Base-by-base conservation (phyloP, 2,888 invertebrate genomes). In the Auanema freiburgensis region DNA sequence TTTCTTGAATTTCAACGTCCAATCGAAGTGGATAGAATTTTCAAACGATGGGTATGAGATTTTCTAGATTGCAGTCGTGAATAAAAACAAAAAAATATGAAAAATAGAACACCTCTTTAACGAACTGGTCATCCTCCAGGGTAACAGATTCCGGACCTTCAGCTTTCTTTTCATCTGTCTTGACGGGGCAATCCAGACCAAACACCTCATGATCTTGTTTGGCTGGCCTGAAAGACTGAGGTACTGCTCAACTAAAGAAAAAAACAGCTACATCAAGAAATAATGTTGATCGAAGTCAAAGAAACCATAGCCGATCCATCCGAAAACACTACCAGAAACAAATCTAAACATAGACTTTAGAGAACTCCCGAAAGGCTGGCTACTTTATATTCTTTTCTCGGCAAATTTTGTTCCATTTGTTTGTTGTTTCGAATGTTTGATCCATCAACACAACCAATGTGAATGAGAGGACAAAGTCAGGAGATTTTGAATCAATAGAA, bases 221-320 rank as follows among this genome's bases (percentile, higher is more conserved):
- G 8, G n/a, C n/a, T 5, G 18, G 18, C 24, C 53, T 52, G 18
- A n/a, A 51, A 11, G 10, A 11, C 51, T 11, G 11, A 18, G 11
- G 12, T 14, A 51, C 18, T 12, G 18, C 12, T 51, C 11, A 18
- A 51, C 11, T 43, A 43, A 14, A 43, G 43, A 43, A 43, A 12
- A 11, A 43, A 43, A 12, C 23, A 56, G 18, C 18, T 52, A 72
- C 91, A 90, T 90, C 55, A 88, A 89, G 85, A 88, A 92, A 74
- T 90, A 89, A 82, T 89, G 89, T 53, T 67, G 67, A 58, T 91
- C 89, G 53, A 96, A 88, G 86, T 97, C 95, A 14, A 91, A 89
- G 84, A 95, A 92, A 83, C 91, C 90, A 85, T 90, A 96, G 0
- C 95, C 96, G 85, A 91, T 91, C 87, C 90, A 90, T 50, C 97